phyloP scores from a whole-genome alignment of 2,797 vertebrate species.

The Momotus momota region DNA sequence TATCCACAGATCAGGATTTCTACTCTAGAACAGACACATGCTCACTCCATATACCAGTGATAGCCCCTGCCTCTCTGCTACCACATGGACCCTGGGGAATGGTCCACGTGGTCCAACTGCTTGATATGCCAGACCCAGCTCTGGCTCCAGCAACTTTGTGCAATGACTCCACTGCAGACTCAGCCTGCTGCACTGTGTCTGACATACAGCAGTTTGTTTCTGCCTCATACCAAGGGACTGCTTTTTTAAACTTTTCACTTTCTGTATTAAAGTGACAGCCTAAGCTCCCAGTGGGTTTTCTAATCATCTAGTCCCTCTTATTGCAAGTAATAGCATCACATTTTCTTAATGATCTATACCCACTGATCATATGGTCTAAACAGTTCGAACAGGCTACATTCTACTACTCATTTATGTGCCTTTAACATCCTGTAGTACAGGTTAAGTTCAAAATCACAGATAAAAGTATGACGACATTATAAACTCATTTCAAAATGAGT shows the following conservation, averaged over 20 bases:
- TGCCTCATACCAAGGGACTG: neutral
- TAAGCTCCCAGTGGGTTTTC: neutral
- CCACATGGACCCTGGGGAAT: too few relatives aligned
- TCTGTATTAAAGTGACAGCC: fast-evolving
- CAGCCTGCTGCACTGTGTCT: neutral
- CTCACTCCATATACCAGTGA: too few relatives aligned
- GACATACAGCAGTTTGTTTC: neutral
- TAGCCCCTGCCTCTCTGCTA: too few relatives aligned
- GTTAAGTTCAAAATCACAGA: neutral
- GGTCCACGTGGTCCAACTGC: too few relatives aligned
- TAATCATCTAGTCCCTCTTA: neutral
- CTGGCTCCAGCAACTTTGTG: neutral
- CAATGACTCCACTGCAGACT: neutral
- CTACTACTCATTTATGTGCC: neutral
- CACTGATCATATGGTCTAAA: neutral
- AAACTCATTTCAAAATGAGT: neutral
- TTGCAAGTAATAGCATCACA: neutral
- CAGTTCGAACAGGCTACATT: neutral
- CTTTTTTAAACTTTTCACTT: neutral
- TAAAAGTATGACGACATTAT: neutral
- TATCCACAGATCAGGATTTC: neutral
- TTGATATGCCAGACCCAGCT: neutral
- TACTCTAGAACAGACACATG: neutral
- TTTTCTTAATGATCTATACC: neutral
- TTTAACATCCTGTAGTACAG: neutral